Evolutionary conservation across 2,797 vertebrate species (phyloP).

Genomic region (Hozukius guyotensis): DNA sequence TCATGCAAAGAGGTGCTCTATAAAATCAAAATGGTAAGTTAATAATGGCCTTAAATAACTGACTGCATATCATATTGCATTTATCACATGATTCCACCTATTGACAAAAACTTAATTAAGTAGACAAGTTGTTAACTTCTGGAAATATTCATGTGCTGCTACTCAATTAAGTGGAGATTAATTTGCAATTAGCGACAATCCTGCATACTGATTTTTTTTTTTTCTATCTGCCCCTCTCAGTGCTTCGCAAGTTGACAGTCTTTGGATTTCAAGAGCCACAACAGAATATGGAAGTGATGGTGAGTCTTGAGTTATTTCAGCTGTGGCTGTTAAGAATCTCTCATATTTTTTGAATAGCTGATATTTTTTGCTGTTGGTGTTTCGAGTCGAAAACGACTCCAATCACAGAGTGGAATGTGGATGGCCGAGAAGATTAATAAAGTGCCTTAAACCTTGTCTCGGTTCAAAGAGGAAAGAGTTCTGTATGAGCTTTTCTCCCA

Average conservation of each 20-base stretch:
- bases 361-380: slow-evolving; percentile 34
- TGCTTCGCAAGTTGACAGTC: slow-evolving; percentile 95
- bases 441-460: slow-evolving; percentile 53
- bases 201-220: not conserved
- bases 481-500: slow-evolving; percentile 33
- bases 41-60: not conserved
- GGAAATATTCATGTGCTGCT: slow-evolving; percentile 3
- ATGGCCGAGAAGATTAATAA: slow-evolving; percentile 47
- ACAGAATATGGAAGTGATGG: slow-evolving; percentile 94
- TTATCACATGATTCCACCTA: not conserved
- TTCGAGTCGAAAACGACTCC: slow-evolving; percentile 42
- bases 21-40: not conserved
- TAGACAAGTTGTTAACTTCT: not conserved
- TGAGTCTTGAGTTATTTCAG: slow-evolving; percentile 78
- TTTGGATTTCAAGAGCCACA: slow-evolving; percentile 95
- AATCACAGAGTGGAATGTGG: slow-evolving; percentile 40
- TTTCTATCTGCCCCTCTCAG: slow-evolving; percentile 63
- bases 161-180: not conserved
- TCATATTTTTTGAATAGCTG: slow-evolving; percentile 16
- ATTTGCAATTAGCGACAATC: not conserved
- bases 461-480: slow-evolving; percentile 58
- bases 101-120: not conserved
- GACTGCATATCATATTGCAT: not conserved
- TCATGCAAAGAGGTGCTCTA: not conserved
- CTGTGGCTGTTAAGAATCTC: not conserved